Conservation (phyloP, 1,140 invertebrate genomes). For the Scaptomyza hsui region DNA sequence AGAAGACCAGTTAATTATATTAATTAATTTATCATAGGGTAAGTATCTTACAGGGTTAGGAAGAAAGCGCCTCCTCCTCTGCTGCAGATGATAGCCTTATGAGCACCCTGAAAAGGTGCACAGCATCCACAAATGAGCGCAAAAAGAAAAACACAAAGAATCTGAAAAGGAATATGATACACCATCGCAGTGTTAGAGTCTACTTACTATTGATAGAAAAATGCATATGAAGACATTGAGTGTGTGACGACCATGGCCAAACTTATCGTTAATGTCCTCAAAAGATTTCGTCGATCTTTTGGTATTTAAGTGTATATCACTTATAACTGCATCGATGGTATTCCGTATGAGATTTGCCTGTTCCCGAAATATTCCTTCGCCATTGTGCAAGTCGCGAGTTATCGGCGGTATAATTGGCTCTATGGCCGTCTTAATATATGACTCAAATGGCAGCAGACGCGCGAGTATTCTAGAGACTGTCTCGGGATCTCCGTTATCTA, state of each 20-base stretch:
- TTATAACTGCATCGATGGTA: constrained; percentile 45
- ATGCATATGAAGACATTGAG: constrained; percentile 83
- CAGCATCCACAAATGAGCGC: constrained; percentile 93
- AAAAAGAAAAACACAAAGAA: constrained; percentile 85
- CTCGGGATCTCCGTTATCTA: not conserved
- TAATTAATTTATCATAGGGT: not conserved
- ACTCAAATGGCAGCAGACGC: constrained; percentile 15
- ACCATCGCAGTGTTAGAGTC: too few species aligned
- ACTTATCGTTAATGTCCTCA: constrained; percentile 55
- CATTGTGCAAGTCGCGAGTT: constrained; percentile 31
- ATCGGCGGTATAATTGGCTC: constrained; percentile 17
- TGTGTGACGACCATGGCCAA: constrained; percentile 34
- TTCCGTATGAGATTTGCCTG: constrained; percentile 34
- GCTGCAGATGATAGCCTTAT: constrained; percentile 87
- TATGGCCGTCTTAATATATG: constrained; percentile 8
- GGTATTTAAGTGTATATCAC: constrained; percentile 47
- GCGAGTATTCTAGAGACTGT: not conserved
- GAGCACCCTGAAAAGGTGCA: constrained; percentile 3
- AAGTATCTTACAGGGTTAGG: constrained; percentile 89
- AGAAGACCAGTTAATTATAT: constrained; percentile 56
- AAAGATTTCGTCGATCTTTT: constrained; percentile 45
- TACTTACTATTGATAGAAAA: constrained; percentile 84
- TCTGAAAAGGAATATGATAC: constrained; percentile 11
- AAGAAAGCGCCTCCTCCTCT: constrained; percentile 92
- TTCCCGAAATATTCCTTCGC: constrained; percentile 6